phyloP scores from a whole-genome alignment of 2,113 vertebrate genomes.

The Nycticorax nycticorax region DNA sequence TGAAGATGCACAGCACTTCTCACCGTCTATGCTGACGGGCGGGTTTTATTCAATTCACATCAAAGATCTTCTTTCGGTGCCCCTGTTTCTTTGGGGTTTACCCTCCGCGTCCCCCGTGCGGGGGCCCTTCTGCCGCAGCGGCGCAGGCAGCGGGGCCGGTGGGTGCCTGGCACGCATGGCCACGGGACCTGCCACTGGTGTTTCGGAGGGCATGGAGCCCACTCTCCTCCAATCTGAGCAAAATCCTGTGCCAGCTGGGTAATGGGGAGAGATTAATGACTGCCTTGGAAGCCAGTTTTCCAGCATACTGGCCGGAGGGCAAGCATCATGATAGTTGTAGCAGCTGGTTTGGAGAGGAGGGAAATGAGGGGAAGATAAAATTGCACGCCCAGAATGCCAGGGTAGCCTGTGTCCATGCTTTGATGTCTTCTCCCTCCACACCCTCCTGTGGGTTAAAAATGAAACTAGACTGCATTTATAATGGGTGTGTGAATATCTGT shows the following conservation, averaged over 20 bases:
- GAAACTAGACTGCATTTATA: slow-evolving; percentile 45
- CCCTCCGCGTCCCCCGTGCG: rapidly evolving
- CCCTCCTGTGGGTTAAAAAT: slow-evolving; percentile 51
- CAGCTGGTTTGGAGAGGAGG: slow-evolving; percentile 34
- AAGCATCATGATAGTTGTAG: slow-evolving; percentile 42
- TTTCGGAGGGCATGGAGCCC: not conserved
- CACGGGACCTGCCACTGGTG: not conserved
- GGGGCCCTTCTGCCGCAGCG: not conserved
- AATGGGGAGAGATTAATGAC: slow-evolving; percentile 32
- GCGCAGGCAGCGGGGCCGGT: rapidly evolving
- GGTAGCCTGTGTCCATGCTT: slow-evolving; percentile 21
- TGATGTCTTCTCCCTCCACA: slow-evolving; percentile 39
- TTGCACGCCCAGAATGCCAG: slow-evolving; percentile 23
- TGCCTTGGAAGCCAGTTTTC: slow-evolving; percentile 53
- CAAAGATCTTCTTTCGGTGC: not conserved
- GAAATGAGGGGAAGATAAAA: slow-evolving; percentile 35
- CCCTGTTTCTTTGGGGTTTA: not conserved
- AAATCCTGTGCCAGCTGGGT: slow-evolving; percentile 42
- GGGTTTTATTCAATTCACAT: not conserved
- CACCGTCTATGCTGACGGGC: not conserved
- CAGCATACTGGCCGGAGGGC: slow-evolving; percentile 33
- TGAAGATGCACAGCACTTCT: not conserved
- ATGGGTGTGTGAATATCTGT: slow-evolving; percentile 33
- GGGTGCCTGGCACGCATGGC: not conserved
- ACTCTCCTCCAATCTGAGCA: not conserved